These are phyloP conservation scores for Neodiprion fabricii DNA, from an alignment of 1,140 invertebrate species.

Conservation along the genomic window DNA sequence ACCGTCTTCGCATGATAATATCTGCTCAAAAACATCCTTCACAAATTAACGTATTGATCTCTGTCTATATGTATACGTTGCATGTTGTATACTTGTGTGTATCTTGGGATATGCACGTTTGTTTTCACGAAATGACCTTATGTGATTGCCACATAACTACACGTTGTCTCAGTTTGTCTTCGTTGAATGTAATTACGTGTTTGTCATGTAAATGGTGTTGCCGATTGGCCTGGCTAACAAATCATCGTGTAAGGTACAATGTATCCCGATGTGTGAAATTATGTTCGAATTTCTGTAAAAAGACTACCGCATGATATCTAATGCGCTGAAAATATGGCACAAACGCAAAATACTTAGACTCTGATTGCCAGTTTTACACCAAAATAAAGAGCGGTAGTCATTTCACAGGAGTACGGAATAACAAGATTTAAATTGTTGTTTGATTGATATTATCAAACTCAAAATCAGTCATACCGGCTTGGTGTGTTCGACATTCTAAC, in stretches of 20 bases:
- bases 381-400: not conserved
- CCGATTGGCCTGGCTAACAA: not conserved
- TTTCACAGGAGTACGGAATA: too few species aligned
- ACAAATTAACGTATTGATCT: not conserved
- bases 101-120: not conserved
- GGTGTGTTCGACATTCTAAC: too few species aligned
- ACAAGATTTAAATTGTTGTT: not conserved
- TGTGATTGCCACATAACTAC: not conserved
- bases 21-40: not conserved
- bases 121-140: not conserved
- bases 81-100: not conserved
- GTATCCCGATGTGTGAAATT: not conserved
- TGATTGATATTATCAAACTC: not conserved
- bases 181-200: not conserved
- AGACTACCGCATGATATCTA: not conserved
- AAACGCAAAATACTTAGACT: not conserved
- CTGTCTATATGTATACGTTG: not conserved
- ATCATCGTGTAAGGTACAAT: not conserved
- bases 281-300: not conserved
- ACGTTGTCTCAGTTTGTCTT: not conserved
- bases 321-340: not conserved
- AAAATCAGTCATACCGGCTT: too few species aligned
- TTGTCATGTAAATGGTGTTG: not conserved
- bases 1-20: not conserved
- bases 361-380: not conserved